Conservation (phyloP, 2,113 vertebrate genomes). For the Eulemur macaco region DNA sequence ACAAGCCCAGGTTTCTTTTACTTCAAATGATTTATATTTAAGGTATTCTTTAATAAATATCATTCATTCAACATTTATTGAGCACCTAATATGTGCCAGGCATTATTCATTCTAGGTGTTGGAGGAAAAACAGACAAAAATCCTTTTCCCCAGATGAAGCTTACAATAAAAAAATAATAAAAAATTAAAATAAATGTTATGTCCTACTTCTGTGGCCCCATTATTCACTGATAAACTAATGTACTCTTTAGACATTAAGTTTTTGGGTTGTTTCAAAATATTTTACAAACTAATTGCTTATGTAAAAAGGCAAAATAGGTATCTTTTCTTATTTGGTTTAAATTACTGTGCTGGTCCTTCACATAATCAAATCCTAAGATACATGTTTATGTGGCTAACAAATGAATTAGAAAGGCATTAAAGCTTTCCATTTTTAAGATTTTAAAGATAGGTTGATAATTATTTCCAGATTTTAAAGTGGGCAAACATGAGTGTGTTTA, state of each 20-base stretch:
- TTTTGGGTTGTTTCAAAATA: slow-evolving; percentile 24
- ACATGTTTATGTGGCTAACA: neutral
- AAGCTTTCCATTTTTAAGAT: neutral
- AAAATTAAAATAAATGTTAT: neutral
- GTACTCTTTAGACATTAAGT: neutral
- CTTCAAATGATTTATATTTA: neutral
- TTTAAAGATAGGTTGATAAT: neutral
- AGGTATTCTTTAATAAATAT: neutral
- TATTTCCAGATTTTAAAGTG: neutral
- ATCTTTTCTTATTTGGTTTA: neutral
- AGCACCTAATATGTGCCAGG: neutral
- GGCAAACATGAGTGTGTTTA: neutral
- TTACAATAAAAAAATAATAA: neutral
- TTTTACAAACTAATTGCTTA: neutral
- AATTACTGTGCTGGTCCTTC: neutral
- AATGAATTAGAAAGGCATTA: neutral
- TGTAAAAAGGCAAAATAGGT: neutral
- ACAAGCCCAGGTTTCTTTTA: neutral
- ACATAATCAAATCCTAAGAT: neutral
- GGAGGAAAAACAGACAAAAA: neutral
- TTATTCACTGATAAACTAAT: neutral
- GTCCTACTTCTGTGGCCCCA: neutral
- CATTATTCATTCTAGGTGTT: neutral
- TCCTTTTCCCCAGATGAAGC: neutral
- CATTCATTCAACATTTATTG: neutral